These are phyloP conservation scores for Shargacucullia verbasci DNA, from an alignment of 2,888 invertebrate species.

Conservation along the genomic window DNA sequence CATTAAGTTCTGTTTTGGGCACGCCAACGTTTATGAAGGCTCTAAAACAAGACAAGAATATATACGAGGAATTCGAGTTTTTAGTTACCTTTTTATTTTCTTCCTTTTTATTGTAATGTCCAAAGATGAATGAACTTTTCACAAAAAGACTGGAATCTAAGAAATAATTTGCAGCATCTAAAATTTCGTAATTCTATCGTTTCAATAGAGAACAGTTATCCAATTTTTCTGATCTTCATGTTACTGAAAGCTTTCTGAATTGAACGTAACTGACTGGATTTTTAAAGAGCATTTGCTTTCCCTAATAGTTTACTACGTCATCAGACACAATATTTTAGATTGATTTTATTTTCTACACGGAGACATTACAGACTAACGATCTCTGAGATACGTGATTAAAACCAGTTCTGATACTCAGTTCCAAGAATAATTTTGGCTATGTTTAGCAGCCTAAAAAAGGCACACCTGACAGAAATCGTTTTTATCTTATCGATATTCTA, in stretches of 20 bases:
- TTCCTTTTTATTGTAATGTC: conserved; percentile 4
- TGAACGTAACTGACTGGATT: neutral
- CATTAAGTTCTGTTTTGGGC: conserved; percentile 20
- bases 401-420: neutral
- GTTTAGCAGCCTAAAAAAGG: neutral
- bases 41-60: conserved; percentile 7
- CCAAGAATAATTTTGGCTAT: neutral
- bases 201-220: conserved; percentile 21
- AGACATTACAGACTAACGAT: conserved; percentile 4
- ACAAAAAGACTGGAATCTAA: conserved; percentile 23
- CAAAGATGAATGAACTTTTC: conserved; percentile 22
- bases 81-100: neutral
- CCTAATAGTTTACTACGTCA: neutral
- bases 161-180: conserved; percentile 17
- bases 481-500: conserved; percentile 9
- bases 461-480: conserved; percentile 12
- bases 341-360: neutral
- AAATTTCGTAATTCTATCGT: conserved; percentile 14
- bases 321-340: too few relatives aligned
- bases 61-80: neutral
- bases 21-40: conserved; percentile 4
- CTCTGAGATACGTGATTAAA: conserved; percentile 2
- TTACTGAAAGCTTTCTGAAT: conserved; percentile 10
- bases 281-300: conserved; percentile 1
- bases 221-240: conserved; percentile 3